phyloP scores from a whole-genome alignment of 2,888 invertebrate genomes.

The Coenonympha arcania region DNA sequence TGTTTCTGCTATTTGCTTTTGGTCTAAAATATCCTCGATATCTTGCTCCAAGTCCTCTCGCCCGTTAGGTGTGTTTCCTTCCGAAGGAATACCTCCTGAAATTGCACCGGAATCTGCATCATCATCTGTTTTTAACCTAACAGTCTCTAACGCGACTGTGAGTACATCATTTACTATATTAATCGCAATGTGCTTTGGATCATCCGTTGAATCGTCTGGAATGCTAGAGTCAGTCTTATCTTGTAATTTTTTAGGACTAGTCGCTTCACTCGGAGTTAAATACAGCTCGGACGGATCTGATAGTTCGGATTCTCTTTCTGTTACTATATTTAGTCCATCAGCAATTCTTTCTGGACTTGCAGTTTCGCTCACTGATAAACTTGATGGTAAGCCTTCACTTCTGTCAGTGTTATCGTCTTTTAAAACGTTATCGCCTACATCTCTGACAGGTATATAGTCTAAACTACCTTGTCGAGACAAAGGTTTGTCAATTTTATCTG shows the following conservation, averaged over 20 bases:
- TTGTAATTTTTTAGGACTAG: conserved; percentile 63
- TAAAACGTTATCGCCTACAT: conserved; percentile 55
- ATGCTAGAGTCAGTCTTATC: conserved; percentile 57
- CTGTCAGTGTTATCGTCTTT: conserved; percentile 67
- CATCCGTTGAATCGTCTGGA: conserved; percentile 48
- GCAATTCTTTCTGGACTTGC: conserved; percentile 65
- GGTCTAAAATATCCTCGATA: conserved; percentile 56
- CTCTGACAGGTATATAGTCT: conserved; percentile 69
- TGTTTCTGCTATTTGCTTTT: conserved; percentile 49
- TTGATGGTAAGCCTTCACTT: conserved; percentile 68
- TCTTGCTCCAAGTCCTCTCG: conserved; percentile 64
- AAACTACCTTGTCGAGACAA: conserved; percentile 62
- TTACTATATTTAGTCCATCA: conserved; percentile 47
- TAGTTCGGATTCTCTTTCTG: conserved; percentile 76
- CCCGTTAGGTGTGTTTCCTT: conserved; percentile 66
- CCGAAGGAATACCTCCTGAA: conserved; percentile 61
- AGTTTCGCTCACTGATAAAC: conserved; percentile 65
- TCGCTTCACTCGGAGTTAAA: conserved; percentile 78
- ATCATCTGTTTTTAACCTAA: conserved; percentile 60
- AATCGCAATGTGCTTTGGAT: conserved; percentile 61
- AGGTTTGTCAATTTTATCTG: conserved; percentile 53
- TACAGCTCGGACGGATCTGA: conserved; percentile 81
- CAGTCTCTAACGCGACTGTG: conserved; percentile 62
- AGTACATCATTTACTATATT: conserved; percentile 69
- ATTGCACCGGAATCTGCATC: conserved; percentile 68